Percentiles rank a stretch among this genome's conserved stretches.
Conservation (phyloP, 2,888 invertebrate species). For the Dorcus hopei region DNA sequence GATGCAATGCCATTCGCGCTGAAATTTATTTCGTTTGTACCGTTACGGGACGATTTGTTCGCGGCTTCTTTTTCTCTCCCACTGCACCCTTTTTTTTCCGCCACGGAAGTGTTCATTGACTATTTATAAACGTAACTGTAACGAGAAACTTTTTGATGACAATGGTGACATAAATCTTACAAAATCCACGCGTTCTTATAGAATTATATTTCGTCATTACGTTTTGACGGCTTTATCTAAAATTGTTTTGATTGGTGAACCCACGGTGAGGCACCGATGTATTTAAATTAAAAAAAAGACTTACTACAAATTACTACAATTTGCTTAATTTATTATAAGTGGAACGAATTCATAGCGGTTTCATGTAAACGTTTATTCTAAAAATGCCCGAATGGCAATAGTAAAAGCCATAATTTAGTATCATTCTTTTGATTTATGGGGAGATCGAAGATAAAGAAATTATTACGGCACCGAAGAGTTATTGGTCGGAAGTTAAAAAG, state of each 20-base stretch:
- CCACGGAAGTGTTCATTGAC: background rate
- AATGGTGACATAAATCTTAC: background rate
- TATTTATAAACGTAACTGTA: background rate
- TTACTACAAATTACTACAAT: no score
- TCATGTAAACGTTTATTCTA: constrained; percentile 2
- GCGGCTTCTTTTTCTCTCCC: background rate
- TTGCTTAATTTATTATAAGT: no score
- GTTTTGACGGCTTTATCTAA: no score
- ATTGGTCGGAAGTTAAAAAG: constrained; percentile 4
- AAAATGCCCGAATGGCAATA: constrained; percentile 5
- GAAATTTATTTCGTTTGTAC: constrained; percentile 12
- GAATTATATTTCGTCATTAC: no score
- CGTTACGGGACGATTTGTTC: constrained; percentile 3
- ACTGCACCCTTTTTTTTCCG: background rate
- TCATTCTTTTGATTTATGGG: constrained; percentile 11
- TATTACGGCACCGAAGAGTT: constrained; percentile 8
- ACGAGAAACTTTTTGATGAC: background rate
- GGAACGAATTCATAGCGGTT: background rate
- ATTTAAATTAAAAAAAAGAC: no score
- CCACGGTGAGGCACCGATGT: no score
- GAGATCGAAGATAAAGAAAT: constrained; percentile 11
- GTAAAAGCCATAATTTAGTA: constrained; percentile 6
- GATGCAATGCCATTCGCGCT: constrained; percentile 25
- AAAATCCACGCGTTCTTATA: background rate
- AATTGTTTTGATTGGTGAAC: no score